Conservation (phyloP, 2,113 vertebrate genomes). For the Marcusenius ussheri region DNA sequence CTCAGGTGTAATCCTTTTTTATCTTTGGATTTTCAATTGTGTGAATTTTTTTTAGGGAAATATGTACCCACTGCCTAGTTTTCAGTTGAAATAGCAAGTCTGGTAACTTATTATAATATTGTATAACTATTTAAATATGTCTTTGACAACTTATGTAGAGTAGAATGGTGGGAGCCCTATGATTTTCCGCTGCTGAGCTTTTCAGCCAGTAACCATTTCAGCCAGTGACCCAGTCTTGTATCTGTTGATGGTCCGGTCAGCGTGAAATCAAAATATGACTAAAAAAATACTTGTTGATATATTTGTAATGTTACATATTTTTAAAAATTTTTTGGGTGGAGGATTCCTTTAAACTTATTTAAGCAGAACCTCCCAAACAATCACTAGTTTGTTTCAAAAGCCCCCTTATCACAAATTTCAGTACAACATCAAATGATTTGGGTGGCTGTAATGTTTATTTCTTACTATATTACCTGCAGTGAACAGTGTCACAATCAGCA, state of each 20-base stretch:
- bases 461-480: background rate
- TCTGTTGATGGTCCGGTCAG: background rate
- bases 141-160: background rate
- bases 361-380: background rate
- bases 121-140: background rate
- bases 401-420: background rate
- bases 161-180: background rate
- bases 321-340: background rate
- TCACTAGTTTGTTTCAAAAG: background rate
- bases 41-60: background rate
- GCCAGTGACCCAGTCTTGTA: background rate
- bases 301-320: background rate
- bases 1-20: background rate
- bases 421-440: background rate
- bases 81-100: background rate
- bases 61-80: background rate
- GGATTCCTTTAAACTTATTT: background rate
- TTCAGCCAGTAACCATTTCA: background rate
- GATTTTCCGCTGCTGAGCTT: background rate
- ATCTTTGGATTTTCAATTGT: background rate
- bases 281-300: background rate
- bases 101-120: background rate
- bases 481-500: background rate
- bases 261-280: background rate
- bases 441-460: background rate